phyloP scores from a whole-genome alignment of 2,113 vertebrate genomes.

The Heterochromis multidens region DNA sequence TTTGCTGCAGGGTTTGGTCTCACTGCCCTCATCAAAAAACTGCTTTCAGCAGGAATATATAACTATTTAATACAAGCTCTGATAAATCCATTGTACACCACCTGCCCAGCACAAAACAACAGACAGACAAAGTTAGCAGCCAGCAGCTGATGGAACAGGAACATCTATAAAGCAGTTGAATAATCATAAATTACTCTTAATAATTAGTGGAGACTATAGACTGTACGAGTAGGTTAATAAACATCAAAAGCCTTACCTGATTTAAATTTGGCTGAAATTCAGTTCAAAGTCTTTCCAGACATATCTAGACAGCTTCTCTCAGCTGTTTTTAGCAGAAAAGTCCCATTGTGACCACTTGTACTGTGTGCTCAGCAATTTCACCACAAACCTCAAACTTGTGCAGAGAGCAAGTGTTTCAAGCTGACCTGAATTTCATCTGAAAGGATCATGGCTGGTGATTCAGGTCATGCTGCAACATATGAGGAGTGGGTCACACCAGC shows the following conservation, averaged over 20 bases:
- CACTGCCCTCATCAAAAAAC: not conserved
- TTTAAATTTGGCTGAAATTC: not conserved
- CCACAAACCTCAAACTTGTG: not conserved
- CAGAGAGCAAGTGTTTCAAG: not conserved
- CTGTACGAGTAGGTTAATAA: not conserved
- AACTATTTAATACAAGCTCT: not conserved
- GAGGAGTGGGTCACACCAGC: not conserved
- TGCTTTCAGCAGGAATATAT: not conserved
- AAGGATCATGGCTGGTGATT: not conserved
- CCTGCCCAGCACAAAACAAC: not conserved
- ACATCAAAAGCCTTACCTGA: not conserved
- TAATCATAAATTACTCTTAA: not conserved
- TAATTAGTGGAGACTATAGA: not conserved
- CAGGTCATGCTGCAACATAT: not conserved
- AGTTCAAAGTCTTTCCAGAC: not conserved
- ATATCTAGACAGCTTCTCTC: not conserved
- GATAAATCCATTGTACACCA: rapidly evolving
- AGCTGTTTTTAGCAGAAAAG: not conserved
- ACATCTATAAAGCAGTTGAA: not conserved
- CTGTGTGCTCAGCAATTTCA: not conserved
- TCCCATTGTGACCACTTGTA: not conserved
- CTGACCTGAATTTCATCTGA: not conserved
- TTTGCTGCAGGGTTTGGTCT: not conserved
- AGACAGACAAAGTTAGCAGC: not conserved
- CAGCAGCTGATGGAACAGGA: not conserved